Base-by-base conservation (phyloP, 2,113 vertebrate genomes). In the Trichechus manatus region DNA sequence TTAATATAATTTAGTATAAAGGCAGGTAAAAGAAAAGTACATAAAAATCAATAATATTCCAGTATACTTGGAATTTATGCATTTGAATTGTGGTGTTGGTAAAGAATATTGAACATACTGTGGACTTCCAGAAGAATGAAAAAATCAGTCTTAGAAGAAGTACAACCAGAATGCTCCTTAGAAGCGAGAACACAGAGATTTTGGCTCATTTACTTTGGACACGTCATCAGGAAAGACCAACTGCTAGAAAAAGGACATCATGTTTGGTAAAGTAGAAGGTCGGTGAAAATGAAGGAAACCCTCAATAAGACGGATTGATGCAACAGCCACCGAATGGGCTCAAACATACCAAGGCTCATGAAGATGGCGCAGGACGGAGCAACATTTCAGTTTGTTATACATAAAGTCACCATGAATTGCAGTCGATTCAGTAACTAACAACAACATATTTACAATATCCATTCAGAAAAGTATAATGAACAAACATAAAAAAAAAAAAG, bases 391-490 rank as follows among this genome's bases (percentile, higher is more conserved):
- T 15, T 15, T 56, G 53, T 56, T 56, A 56, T 56, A 56, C 13
- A 56, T 56, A 56, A 56, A 15, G 53, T 56, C 53, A 56, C 15
- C 53, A 56, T 17, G 17, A 36, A 14, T 36, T 72, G 70, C 10
- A 36, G 70, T 36, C 7, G 2, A 22, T 72, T 72, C n/a, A 72
- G 6, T 3, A 72, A 22, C 70, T 70, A 31, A n/a, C 70, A n/a
- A n/a, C 68, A 22, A 39, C 17, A 72, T 72, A 36, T 72, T 72
- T 72, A 33, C 47, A 59, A 87, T 93, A 84, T 42, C 72, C 59
- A n/a, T 20, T 81, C 79, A 90, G 61, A 92, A 95, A 91, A 89
- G 77, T 31, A 19, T 36, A 63, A 89, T 77, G 29, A 59, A 59
- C 33, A 84, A 82, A 64, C 22, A 88, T 72, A 20, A 61, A 6